Base-by-base conservation (phyloP, 2,797 vertebrate species). In the Nyctalus aviator region DNA sequence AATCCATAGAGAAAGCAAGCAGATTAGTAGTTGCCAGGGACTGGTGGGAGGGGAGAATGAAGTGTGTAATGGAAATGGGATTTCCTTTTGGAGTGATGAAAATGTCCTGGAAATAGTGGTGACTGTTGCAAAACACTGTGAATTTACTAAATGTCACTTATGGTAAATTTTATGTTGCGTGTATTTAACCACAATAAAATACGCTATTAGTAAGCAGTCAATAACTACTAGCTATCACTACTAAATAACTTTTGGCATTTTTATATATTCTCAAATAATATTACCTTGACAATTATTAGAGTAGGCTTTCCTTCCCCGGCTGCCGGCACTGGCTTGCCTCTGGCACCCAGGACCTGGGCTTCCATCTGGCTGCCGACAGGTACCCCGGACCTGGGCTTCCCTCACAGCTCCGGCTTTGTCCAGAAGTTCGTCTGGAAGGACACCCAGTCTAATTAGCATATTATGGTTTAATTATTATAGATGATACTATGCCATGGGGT, bases 201-300 rank as follows among this genome's bases (percentile, higher is more conserved):
- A 57, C 27, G 32, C 32, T 48, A 20, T 83, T 88, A 69, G 12
- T 72, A 55, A 59, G 6, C 27, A 30, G 77, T 84, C 30, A 68
- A 46, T 20, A 92, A 88, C 27, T 15, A 73, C 78, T 75, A 27
- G 3, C 14, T 53, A 88, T 73, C 72, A 72, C 62, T 64, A 55
- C 44, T 77, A 84, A 83, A 89, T 76, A 82, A 71, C 71, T 77
- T 86, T 35, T 71, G 89, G 41, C 17, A 57, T 91, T 86, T 92
- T 78, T 88, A 48, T 59, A 9, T 50, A 35, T 23, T 89, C 79
- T 95, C 46, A 93, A 88, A 79, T 46, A 75, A 8, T 71, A 66
- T 62, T 85, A 77, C 20, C 17, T 75, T 75, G n/a, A 57, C 5
- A 3, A n/a, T 66, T 75, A 25, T 32, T 68, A 50, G 27, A 62